phyloP scores from a whole-genome alignment of 2,113 vertebrate species.

The Hemibagrus wyckioides region DNA sequence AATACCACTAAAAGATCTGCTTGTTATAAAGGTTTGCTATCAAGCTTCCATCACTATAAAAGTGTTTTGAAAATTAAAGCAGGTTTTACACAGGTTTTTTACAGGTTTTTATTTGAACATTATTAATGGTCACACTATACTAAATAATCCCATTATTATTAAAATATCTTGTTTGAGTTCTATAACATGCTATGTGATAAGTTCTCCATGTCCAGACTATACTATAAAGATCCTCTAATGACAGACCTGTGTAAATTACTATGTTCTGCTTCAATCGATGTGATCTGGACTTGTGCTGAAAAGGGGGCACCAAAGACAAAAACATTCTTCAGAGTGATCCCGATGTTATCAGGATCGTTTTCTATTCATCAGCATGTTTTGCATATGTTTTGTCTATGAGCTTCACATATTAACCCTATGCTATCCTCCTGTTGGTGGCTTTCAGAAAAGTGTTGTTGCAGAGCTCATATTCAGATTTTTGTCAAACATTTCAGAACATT shows the following conservation, averaged over 20 bases:
- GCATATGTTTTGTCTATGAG: background rate
- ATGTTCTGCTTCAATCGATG: background rate
- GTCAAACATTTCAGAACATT: background rate
- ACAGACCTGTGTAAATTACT: background rate
- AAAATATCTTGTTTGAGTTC: background rate
- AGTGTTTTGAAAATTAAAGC: background rate
- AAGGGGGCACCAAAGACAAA: background rate
- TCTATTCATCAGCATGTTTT: background rate
- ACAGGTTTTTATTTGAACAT: background rate
- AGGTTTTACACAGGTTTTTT: background rate
- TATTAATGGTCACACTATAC: background rate
- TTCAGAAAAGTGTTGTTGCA: background rate
- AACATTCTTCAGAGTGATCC: background rate
- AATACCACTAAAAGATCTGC: background rate
- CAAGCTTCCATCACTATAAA: background rate
- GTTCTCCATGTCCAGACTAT: background rate
- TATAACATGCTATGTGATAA: background rate
- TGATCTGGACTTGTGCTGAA: background rate
- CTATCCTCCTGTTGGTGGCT: background rate
- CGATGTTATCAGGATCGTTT: background rate
- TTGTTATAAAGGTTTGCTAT: background rate
- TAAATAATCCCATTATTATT: background rate
- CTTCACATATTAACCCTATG: background rate
- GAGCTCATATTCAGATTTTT: background rate
- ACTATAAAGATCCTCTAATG: background rate